phyloP scores from a whole-genome alignment of 1,140 invertebrate genomes.

The Aphelinus certus region DNA sequence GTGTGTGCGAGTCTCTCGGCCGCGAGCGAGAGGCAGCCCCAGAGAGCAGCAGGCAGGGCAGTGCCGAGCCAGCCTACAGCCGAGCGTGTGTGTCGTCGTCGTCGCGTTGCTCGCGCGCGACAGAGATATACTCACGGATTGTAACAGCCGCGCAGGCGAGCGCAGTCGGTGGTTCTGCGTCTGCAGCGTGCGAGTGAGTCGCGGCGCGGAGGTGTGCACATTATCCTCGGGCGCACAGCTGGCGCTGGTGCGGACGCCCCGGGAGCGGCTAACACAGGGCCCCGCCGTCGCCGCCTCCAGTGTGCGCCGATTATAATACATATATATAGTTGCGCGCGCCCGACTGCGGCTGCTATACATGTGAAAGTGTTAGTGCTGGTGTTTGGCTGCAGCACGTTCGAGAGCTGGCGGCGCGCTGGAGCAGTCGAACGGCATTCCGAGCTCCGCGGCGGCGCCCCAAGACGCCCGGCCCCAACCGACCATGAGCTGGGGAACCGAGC shows the following conservation, averaged over 20 bases:
- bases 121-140: background rate
- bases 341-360: conserved; percentile 16
- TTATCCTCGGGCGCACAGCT: too few species aligned
- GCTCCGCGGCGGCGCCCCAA: conserved; percentile 5
- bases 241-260: too few species aligned
- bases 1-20: too few species aligned
- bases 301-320: background rate
- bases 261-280: too few species aligned
- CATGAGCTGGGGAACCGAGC: conserved; percentile 67
- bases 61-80: conserved; percentile 11
- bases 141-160: too few species aligned
- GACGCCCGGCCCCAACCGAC: conserved; percentile 46
- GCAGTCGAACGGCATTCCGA: conserved; percentile 26
- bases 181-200: background rate
- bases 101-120: background rate
- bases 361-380: conserved; percentile 21
- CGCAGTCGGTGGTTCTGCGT: conserved; percentile 12
- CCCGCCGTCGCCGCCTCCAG: background rate
- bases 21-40: too few species aligned
- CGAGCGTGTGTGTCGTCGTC: conserved; percentile 2
- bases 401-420: conserved; percentile 8
- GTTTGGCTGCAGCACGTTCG: background rate
- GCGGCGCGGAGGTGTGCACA: background rate
- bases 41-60: background rate
- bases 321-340: conserved; percentile 1